Base-by-base conservation (phyloP, 1,140 invertebrate genomes). In the Rhyacophila brunnea region DNA sequence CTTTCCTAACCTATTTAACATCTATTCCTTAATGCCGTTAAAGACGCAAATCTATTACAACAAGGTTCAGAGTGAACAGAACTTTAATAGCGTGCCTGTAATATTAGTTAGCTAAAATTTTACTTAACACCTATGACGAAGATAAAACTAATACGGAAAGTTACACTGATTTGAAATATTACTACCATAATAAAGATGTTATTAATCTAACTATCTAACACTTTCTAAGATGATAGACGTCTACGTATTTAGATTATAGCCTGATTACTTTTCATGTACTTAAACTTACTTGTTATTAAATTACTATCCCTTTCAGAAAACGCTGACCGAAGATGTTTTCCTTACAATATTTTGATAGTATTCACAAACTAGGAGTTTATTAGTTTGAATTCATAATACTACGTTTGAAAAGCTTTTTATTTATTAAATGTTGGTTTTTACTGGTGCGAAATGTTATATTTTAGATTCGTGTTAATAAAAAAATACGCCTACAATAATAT, bases 1-100 rank as follows among this genome's bases (percentile, higher is more conserved):
- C 32, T 52, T 23, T 34, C 49, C 49, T 52, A 52, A 23, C 49
- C 49, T 52, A 52, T 52, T 52, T 52, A 52, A 52, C 32, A 40
- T 17, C 49, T 52, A 52, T 14, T 28, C 49, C 32, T 52, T 52
- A 38, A 32, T 52, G 36, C 35, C 49, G 17, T 52, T 52, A 52
- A 52, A 50, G n/a, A 38, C 36, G 38, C 35, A 40, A 28, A 34
- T 52, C 32, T 52, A 28, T 28, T 28, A 28, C 23, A 3, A 9
- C 9, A 28, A 28, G 23, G 43, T 38, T 52, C 13, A 18, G 1
- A 11, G 14, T 5, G 35, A 54, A 44, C 42, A 54, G 40, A 54
- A 54, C 14, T 44, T 42, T 43, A 54, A 43, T 43, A 54, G 13
- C 42, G 43, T 43, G 13, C 38, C 13, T 54, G 42, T 44, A 54